Percentiles rank a stretch among this genome's conserved stretches.
Evolutionary conservation across 2,797 vertebrate genomes (phyloP).

Genomic region (Glossophaga mutica): DNA sequence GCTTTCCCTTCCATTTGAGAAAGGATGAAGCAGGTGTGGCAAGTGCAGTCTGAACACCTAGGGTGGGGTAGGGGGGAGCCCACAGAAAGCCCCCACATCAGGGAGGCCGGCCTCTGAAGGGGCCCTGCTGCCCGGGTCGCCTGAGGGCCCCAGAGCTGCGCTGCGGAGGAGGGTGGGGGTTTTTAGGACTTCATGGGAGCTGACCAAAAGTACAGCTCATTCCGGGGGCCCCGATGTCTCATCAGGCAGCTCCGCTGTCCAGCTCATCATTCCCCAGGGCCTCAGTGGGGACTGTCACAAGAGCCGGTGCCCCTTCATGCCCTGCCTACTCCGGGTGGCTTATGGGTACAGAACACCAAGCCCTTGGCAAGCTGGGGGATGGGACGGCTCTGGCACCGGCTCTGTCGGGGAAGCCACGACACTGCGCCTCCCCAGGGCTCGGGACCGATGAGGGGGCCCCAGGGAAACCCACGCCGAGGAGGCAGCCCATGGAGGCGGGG

Average conservation of each 20-base stretch:
- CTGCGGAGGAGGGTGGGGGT: rapidly evolving
- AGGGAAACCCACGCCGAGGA: neutral
- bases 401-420: rapidly evolving
- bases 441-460: rapidly evolving
- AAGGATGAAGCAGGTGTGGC: slow-evolving; percentile 8
- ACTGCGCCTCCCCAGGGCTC: neutral
- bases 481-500: rapidly evolving
- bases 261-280: neutral
- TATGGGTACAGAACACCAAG: too few relatives aligned
- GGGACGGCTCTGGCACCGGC: rapidly evolving
- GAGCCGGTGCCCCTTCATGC: neutral
- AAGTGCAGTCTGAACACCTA: neutral
- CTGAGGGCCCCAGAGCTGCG: neutral
- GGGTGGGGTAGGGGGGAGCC: neutral
- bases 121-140: neutral
- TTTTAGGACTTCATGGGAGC: neutral
- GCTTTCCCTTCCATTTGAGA: slow-evolving; percentile 7
- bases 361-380: rapidly evolving
- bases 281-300: too few relatives aligned
- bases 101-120: neutral
- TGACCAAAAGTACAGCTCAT: neutral
- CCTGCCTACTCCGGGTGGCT: neutral
- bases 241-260: rapidly evolving
- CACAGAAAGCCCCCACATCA: rapidly evolving
- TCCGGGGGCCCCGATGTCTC: neutral